phyloP scores from a whole-genome alignment of 2,797 vertebrate genomes.

The Linurgus olivaceus region DNA sequence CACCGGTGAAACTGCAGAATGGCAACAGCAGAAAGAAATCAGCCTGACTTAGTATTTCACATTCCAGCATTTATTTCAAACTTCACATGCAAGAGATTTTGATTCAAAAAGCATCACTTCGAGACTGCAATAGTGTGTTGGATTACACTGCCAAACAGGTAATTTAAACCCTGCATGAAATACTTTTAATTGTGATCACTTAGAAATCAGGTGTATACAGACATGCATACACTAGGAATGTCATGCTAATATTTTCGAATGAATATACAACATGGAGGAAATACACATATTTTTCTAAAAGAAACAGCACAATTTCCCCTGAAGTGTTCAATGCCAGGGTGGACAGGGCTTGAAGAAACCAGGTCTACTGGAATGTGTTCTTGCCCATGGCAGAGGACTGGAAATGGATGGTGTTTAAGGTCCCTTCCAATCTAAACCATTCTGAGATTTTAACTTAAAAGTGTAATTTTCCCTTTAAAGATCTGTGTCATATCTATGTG shows the following conservation, averaged over 20 bases:
- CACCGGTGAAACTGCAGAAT: constrained; percentile 83
- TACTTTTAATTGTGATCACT: background rate
- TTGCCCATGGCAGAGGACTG: background rate
- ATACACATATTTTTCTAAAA: background rate
- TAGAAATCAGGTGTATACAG: background rate
- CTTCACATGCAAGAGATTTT: background rate
- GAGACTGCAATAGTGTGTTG: background rate
- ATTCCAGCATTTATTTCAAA: background rate
- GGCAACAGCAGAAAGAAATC: background rate
- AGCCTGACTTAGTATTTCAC: background rate
- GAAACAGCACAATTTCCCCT: background rate
- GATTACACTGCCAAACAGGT: background rate
- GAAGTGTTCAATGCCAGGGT: background rate
- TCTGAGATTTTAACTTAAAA: background rate
- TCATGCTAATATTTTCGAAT: background rate
- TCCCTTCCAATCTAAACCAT: background rate
- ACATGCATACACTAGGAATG: background rate
- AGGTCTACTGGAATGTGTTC: background rate
- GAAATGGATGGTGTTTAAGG: background rate
- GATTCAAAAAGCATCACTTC: background rate
- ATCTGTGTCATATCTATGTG: background rate
- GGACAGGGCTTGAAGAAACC: background rate
- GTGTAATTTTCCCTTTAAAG: background rate
- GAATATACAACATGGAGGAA: background rate
- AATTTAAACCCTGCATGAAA: background rate